Evolutionary conservation across 2,888 invertebrate genomes (phyloP).

Genomic region (Kryphioiulus occultus): DNA sequence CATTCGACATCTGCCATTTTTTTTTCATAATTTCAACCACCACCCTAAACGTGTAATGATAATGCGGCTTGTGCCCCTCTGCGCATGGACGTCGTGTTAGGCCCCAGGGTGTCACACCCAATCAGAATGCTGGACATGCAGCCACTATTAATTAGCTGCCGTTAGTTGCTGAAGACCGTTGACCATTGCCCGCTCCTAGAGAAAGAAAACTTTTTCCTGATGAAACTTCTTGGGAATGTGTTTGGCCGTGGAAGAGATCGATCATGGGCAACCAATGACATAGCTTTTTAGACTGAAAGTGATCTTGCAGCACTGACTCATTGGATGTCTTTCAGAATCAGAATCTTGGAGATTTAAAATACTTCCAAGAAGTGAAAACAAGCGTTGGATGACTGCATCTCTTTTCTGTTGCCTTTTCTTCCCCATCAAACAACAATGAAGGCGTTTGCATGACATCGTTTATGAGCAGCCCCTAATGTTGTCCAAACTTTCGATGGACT

Average conservation of each 20-base stretch:
- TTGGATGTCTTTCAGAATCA: too few relatives aligned
- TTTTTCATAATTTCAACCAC: neutral
- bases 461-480: too few relatives aligned
- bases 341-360: too few relatives aligned
- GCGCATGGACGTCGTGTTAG: neutral
- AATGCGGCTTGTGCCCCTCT: neutral
- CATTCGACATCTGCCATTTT: constrained; percentile 17
- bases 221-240: neutral
- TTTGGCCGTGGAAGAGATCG: neutral
- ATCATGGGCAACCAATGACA: neutral
- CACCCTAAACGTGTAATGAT: neutral
- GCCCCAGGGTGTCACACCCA: neutral
- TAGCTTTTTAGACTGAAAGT: too few relatives aligned
- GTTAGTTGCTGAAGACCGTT: neutral
- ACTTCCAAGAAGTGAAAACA: too few relatives aligned
- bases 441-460: too few relatives aligned
- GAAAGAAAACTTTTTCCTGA: neutral
- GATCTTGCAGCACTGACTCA: too few relatives aligned
- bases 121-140: neutral
- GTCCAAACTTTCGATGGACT: too few relatives aligned
- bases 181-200: neutral
- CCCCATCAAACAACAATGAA: too few relatives aligned
- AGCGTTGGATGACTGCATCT: too few relatives aligned
- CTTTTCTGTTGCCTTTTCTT: too few relatives aligned
- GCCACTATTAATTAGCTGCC: neutral